These are phyloP conservation scores for Camponotus vicinus DNA, from an alignment of 1,140 invertebrate species.

Conservation along the genomic window DNA sequence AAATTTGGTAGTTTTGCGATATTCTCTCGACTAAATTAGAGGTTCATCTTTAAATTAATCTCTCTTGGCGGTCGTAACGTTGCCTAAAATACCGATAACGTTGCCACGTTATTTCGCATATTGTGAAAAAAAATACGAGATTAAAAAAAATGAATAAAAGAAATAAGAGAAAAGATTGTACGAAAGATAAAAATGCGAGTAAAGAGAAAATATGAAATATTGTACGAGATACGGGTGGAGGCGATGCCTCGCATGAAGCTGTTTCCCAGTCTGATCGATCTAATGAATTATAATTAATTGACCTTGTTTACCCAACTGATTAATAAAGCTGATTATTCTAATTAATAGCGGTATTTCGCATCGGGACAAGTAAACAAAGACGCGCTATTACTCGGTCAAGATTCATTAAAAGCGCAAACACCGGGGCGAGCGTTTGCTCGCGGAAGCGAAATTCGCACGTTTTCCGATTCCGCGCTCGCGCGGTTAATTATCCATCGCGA, in stretches of 20 bases:
- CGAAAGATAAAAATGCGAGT: neutral
- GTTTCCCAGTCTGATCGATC: conserved; percentile 31
- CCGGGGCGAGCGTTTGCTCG: conserved; percentile 29
- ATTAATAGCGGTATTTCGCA: conserved; percentile 61
- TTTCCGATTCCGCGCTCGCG: conserved; percentile 64
- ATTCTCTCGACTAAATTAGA: conserved; percentile 46
- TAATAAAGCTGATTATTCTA: conserved; percentile 63
- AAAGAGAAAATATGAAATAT: neutral
- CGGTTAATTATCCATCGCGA: conserved; percentile 72
- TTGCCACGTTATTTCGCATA: neutral
- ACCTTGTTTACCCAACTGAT: conserved; percentile 55
- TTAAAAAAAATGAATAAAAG: neutral
- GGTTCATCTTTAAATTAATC: neutral
- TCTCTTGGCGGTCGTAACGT: neutral
- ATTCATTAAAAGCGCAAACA: conserved; percentile 77
- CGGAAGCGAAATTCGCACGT: conserved; percentile 41
- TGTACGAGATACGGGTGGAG: neutral
- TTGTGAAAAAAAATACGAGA: neutral
- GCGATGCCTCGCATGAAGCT: conserved; percentile 22
- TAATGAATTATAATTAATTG: conserved; percentile 58
- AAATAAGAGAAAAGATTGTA: neutral
- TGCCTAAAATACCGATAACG: neutral
- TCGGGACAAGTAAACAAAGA: conserved; percentile 59
- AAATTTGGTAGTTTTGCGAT: conserved; percentile 80
- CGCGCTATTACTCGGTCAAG: conserved; percentile 70